These are phyloP conservation scores for Chloebia gouldiae DNA, from an alignment of 2,113 vertebrate genomes.

Conservation along the genomic window DNA sequence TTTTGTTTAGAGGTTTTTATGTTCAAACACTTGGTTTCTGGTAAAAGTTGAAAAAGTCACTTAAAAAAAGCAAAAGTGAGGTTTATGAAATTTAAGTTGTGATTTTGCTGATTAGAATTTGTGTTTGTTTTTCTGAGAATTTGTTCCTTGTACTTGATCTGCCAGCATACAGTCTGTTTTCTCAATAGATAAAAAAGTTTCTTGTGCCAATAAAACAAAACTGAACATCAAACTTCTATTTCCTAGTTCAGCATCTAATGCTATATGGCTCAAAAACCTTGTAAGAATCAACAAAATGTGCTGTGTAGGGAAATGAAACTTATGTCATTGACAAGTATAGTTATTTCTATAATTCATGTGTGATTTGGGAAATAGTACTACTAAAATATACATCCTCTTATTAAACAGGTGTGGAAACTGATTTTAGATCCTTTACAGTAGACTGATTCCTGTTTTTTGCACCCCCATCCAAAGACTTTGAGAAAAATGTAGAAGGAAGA, in stretches of 20 bases:
- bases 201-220: conserved; percentile 16
- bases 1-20: background rate
- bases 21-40: background rate
- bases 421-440: background rate
- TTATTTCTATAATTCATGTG: background rate
- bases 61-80: background rate
- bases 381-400: background rate
- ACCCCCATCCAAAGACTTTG: background rate
- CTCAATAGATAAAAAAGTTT: background rate
- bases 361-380: background rate
- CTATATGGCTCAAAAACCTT: background rate
- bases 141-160: background rate
- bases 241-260: background rate
- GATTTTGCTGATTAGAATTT: background rate
- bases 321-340: background rate
- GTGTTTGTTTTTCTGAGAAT: background rate
- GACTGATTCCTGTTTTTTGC: background rate
- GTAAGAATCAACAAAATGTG: background rate
- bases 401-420: background rate
- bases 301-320: background rate
- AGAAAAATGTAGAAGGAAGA: background rate
- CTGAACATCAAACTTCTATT: background rate
- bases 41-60: background rate
- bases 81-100: background rate
- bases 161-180: background rate